Evolutionary conservation across 2,797 vertebrate genomes (phyloP).

Genomic region (Gallinago nigripennis): DNA sequence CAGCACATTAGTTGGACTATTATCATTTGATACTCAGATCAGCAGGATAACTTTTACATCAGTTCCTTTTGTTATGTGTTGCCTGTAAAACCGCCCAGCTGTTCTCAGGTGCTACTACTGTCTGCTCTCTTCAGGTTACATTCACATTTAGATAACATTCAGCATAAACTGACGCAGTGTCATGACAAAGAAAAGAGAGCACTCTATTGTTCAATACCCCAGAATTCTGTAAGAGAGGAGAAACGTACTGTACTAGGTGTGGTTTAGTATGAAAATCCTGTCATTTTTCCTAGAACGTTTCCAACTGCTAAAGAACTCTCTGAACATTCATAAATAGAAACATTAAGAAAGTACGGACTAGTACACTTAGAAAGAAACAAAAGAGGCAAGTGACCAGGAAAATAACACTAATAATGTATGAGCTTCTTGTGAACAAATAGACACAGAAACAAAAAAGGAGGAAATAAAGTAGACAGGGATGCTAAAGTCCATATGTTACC

Average conservation of each 20-base stretch:
- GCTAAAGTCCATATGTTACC: not conserved
- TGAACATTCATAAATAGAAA: not conserved
- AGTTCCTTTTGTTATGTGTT: not conserved
- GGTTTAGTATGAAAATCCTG: not conserved
- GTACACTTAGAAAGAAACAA: rapidly evolving
- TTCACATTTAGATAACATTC: not conserved
- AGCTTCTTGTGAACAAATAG: not conserved
- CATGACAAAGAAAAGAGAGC: not conserved
- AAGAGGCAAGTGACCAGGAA: not conserved
- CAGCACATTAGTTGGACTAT: not conserved
- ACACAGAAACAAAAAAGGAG: not conserved
- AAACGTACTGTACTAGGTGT: not conserved
- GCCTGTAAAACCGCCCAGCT: not conserved
- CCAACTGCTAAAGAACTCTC: not conserved
- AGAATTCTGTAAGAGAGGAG: not conserved
- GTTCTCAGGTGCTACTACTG: not conserved
- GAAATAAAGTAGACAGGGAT: not conserved
- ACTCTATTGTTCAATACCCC: not conserved
- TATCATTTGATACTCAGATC: not conserved
- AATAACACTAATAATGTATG: not conserved
- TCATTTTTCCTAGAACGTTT: not conserved
- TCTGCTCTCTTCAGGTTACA: not conserved
- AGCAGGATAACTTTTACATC: not conserved
- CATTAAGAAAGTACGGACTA: not conserved
- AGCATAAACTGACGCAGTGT: not conserved